Percentiles rank a stretch among this genome's conserved stretches.
Evolutionary conservation across 1,140 invertebrate genomes (phyloP).

Genomic region (Drosophila mojavensis): DNA sequence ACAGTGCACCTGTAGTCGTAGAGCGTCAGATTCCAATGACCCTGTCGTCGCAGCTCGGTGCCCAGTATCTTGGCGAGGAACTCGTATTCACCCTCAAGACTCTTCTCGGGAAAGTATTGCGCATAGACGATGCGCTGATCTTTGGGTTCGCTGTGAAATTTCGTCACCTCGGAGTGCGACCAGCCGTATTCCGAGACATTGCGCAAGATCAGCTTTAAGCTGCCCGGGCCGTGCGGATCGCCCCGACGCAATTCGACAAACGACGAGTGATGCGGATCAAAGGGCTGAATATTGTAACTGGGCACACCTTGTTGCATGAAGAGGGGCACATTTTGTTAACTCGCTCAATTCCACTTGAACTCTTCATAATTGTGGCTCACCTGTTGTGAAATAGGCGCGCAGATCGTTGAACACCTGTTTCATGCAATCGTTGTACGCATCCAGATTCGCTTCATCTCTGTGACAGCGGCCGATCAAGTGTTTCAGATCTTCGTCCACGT

Average conservation of each 20-base stretch:
- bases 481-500: slow-evolving; percentile 67
- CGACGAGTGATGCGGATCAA: slow-evolving; percentile 90
- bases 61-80: slow-evolving; percentile 87
- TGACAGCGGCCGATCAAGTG: slow-evolving; percentile 86
- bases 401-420: slow-evolving; percentile 90
- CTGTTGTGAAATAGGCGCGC: slow-evolving; percentile 89
- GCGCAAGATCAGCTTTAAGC: slow-evolving; percentile 88
- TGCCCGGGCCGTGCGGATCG: slow-evolving; percentile 85
- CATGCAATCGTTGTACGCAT: slow-evolving; percentile 89
- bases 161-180: slow-evolving; percentile 90
- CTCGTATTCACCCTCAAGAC: slow-evolving; percentile 88
- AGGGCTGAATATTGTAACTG: slow-evolving; percentile 88
- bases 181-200: slow-evolving; percentile 91
- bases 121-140: slow-evolving; percentile 88
- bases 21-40: slow-evolving; percentile 90
- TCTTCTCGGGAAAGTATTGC: slow-evolving; percentile 92
- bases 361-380: slow-evolving; percentile 76
- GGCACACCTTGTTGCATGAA: slow-evolving; percentile 86
- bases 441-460: slow-evolving; percentile 84
- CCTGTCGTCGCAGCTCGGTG: slow-evolving; percentile 86
- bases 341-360: slow-evolving; percentile 5
- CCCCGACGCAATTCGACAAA: slow-evolving; percentile 88
- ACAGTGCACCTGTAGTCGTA: slow-evolving; percentile 86
- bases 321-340: slow-evolving; percentile 14
- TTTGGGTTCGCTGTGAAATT: slow-evolving; percentile 89